phyloP scores from a whole-genome alignment of 2,797 vertebrate species.

The Pipistrellus kuhlii region DNA sequence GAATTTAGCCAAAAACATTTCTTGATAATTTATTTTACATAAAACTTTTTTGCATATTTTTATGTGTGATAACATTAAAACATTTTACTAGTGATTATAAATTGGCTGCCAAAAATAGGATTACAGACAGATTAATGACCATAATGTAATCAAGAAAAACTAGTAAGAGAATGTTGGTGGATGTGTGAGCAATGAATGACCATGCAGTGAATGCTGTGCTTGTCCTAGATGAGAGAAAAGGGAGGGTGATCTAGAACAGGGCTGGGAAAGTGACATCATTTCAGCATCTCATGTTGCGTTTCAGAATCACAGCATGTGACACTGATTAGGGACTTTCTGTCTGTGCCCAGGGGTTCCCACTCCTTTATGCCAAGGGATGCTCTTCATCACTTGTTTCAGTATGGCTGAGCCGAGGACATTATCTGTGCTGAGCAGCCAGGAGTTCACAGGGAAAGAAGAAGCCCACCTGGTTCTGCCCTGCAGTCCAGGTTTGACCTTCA shows the following conservation, averaged over 20 bases:
- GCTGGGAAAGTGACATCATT: rapidly evolving
- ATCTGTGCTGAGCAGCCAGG: neutral
- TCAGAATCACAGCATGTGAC: neutral
- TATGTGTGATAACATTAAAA: neutral
- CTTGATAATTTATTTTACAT: neutral
- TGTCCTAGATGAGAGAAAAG: neutral
- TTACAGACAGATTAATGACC: neutral
- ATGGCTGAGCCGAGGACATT: neutral
- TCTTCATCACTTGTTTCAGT: neutral
- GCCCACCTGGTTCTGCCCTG: neutral
- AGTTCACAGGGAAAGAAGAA: neutral
- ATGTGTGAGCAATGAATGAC: neutral
- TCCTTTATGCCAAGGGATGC: neutral
- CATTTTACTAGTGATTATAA: neutral
- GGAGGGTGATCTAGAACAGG: neutral
- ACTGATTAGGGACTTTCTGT: neutral
- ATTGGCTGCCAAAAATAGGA: neutral
- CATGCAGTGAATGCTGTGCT: neutral
- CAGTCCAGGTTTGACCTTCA: neutral
- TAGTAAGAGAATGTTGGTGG: neutral
- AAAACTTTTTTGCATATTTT: neutral
- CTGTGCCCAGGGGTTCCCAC: neutral
- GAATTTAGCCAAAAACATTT: neutral
- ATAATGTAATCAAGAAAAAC: neutral
- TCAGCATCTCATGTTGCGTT: neutral